Conservation (phyloP, 2,113 vertebrate species). For the Gymnarchus niloticus region DNA sequence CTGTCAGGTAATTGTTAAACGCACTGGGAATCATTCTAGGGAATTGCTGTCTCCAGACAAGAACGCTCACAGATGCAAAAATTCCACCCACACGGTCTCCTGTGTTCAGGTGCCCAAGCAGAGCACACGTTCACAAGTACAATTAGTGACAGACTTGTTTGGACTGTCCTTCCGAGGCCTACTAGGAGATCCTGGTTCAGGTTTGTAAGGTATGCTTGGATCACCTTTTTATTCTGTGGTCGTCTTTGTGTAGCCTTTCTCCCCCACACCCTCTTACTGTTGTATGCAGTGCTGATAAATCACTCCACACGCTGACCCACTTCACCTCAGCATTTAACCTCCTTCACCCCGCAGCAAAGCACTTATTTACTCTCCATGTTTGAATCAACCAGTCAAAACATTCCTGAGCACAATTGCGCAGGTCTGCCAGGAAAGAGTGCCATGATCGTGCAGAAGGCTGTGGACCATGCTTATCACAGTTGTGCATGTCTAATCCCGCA, state of each 20-base stretch:
- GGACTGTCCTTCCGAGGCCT: too few species aligned
- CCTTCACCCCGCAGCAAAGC: background rate
- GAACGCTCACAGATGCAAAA: background rate
- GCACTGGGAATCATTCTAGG: background rate
- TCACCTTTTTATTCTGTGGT: background rate
- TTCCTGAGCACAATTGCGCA: slow-evolving; percentile 9
- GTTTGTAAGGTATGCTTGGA: background rate
- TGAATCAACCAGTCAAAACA: slow-evolving; percentile 14
- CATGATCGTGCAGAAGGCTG: background rate
- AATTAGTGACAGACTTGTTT: background rate
- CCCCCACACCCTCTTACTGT: background rate
- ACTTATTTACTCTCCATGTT: background rate
- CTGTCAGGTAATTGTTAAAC: background rate
- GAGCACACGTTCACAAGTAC: background rate
- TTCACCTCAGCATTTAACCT: background rate
- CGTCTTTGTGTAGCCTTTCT: background rate
- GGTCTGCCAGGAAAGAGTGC: background rate
- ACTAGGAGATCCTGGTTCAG: too few species aligned
- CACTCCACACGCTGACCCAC: background rate
- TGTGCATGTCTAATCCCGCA: background rate
- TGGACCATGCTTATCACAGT: background rate
- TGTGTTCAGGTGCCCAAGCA: background rate
- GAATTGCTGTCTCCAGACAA: background rate
- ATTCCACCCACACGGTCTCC: background rate
- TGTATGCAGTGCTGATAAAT: background rate